Evolutionary conservation across 1,140 invertebrate species (phyloP).

Genomic region (Bombus confusus): DNA sequence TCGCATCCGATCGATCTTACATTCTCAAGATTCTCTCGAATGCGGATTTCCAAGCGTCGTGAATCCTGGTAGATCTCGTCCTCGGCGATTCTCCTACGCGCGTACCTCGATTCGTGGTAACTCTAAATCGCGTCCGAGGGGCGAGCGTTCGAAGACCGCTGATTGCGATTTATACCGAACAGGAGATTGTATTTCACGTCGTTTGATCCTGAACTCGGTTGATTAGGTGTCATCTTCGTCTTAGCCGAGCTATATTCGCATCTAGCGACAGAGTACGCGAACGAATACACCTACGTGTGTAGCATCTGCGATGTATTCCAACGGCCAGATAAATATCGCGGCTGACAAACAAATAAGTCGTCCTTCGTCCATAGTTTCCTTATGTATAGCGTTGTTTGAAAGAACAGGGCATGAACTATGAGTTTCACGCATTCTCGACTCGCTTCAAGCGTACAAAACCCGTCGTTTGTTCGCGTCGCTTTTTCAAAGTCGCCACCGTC

Average conservation of each 20-base stretch:
- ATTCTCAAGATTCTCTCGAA: slow-evolving; percentile 14
- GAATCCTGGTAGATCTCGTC: background rate
- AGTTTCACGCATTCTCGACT: background rate
- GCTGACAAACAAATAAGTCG: background rate
- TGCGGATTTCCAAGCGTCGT: slow-evolving; percentile 1
- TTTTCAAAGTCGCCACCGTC: no score
- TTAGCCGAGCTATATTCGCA: background rate
- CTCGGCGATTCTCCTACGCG: background rate
- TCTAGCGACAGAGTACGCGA: background rate
- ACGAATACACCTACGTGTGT: background rate
- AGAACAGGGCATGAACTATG: background rate
- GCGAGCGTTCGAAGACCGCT: slow-evolving; percentile 19
- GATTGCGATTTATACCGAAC: slow-evolving; percentile 45
- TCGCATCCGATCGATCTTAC: slow-evolving; percentile 10
- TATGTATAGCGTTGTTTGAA: background rate
- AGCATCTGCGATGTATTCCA: slow-evolving; percentile 4
- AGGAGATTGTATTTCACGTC: slow-evolving; percentile 17
- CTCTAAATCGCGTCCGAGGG: background rate
- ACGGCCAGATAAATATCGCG: background rate
- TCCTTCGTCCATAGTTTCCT: no score
- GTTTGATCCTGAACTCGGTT: background rate
- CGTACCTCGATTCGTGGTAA: background rate
- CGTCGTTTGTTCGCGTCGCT: no score
- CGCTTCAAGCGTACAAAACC: background rate
- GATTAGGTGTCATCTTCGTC: slow-evolving; percentile 32